A percentile compares a stretch with the other conserved stretches of the same genome.
phyloP scores from a whole-genome alignment of 2,888 invertebrate genomes.

The Chelonus formosanus region DNA sequence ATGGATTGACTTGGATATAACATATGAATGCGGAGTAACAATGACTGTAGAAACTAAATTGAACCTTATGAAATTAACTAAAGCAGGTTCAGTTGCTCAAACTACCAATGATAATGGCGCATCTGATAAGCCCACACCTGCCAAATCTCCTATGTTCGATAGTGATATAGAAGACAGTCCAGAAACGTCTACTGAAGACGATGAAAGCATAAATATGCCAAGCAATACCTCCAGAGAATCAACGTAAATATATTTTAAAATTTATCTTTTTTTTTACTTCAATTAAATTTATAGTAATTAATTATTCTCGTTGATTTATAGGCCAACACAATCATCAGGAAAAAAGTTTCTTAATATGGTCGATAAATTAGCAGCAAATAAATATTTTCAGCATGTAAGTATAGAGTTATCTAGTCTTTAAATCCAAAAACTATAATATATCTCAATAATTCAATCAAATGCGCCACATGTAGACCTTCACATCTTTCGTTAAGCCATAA shows the following conservation, averaged over 20 bases:
- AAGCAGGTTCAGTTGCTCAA: slow-evolving; percentile 48
- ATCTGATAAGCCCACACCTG: slow-evolving; percentile 47
- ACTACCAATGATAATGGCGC: slow-evolving; percentile 46
- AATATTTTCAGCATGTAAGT: slow-evolving; percentile 82
- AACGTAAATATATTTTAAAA: slow-evolving; percentile 45
- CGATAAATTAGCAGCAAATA: slow-evolving; percentile 84
- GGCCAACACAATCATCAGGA: slow-evolving; percentile 63
- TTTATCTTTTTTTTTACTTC: slow-evolving; percentile 2
- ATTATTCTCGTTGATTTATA: slow-evolving; percentile 42
- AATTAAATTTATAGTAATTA: neutral
- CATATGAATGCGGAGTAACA: slow-evolving; percentile 80
- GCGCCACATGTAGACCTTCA: slow-evolving; percentile 25
- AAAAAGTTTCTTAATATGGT: slow-evolving; percentile 83
- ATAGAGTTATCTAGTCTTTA: neutral
- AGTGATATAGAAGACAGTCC: slow-evolving; percentile 83
- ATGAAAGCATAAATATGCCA: slow-evolving; percentile 62
- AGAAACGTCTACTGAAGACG: slow-evolving; percentile 81
- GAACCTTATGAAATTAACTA: slow-evolving; percentile 77
- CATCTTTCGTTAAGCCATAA: slow-evolving; percentile 33
- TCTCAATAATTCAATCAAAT: slow-evolving; percentile 34
- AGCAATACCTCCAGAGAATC: slow-evolving; percentile 54
- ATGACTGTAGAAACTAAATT: slow-evolving; percentile 89
- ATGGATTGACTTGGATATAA: slow-evolving; percentile 87
- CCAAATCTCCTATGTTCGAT: slow-evolving; percentile 73
- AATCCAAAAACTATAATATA: slow-evolving; percentile 15